Percentiles rank a stretch among this genome's conserved stretches.
phyloP scores from a whole-genome alignment of 2,797 vertebrate genomes.

The Staurois parvus region DNA sequence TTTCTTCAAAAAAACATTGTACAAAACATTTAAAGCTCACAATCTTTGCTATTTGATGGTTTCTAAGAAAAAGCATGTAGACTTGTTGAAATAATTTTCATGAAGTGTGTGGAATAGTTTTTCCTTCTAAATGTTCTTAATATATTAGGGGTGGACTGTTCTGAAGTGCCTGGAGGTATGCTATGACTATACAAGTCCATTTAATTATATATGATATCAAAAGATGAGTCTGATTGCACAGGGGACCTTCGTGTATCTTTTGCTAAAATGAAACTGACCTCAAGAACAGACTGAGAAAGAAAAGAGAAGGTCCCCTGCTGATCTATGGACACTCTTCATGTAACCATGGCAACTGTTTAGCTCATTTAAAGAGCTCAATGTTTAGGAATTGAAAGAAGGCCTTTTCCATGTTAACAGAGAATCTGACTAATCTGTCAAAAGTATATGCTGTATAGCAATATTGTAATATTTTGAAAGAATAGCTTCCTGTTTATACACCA shows the following conservation, averaged over 20 bases:
- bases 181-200: too few relatives aligned
- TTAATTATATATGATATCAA: too few relatives aligned
- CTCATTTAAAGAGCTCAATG: constrained; percentile 10
- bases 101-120: too few relatives aligned
- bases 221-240: background rate
- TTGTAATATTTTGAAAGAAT: background rate
- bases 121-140: too few relatives aligned
- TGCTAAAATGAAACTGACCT: background rate
- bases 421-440: background rate
- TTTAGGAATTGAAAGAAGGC: background rate
- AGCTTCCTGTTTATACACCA: background rate
- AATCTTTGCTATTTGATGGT: too few relatives aligned
- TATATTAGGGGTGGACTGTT: too few relatives aligned
- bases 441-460: background rate
- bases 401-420: constrained; percentile 35
- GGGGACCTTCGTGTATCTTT: background rate
- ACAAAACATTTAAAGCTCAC: too few relatives aligned
- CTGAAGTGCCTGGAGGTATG: too few relatives aligned
- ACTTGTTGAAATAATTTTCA: too few relatives aligned
- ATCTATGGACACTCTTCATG: background rate
- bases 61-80: too few relatives aligned
- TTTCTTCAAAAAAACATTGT: too few relatives aligned
- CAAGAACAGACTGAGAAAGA: background rate
- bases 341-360: constrained; percentile 26
- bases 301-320: background rate